phyloP scores from a whole-genome alignment of 2,113 vertebrate genomes.

The Sminthopsis crassicaudata region DNA sequence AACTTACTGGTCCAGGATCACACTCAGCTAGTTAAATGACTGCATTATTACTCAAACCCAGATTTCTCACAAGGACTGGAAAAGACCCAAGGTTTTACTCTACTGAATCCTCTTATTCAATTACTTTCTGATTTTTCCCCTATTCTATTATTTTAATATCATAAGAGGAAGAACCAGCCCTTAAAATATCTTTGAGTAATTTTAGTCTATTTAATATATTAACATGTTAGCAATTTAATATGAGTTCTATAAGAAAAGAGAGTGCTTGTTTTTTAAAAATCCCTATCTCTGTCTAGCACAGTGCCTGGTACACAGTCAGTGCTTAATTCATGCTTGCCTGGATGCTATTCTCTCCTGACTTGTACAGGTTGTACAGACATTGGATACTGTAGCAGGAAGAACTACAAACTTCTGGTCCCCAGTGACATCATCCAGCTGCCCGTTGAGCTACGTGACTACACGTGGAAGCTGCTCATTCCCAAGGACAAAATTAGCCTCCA shows the following conservation, averaged over 20 bases:
- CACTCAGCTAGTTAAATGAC: background rate
- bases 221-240: background rate
- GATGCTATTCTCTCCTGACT: background rate
- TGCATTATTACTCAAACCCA: background rate
- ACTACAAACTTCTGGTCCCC: slow-evolving; percentile 84
- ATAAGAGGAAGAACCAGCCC: background rate
- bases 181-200: background rate
- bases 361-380: slow-evolving; percentile 82
- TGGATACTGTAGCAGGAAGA: slow-evolving; percentile 77
- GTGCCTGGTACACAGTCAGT: background rate
- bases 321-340: background rate
- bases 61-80: background rate
- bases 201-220: background rate
- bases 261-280: background rate
- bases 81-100: background rate
- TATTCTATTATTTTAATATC: background rate
- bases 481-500: slow-evolving; percentile 83
- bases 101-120: background rate
- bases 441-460: slow-evolving; percentile 85
- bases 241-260: background rate
- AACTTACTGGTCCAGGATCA: background rate
- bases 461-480: slow-evolving; percentile 88
- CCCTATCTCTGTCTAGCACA: background rate
- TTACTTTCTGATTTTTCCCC: background rate
- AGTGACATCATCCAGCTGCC: slow-evolving; percentile 83